Evolutionary conservation across 2,113 vertebrate species (phyloP), one percentile per base, ranked within the genome.

Genomic region (Synodontis membranacea): DNA sequence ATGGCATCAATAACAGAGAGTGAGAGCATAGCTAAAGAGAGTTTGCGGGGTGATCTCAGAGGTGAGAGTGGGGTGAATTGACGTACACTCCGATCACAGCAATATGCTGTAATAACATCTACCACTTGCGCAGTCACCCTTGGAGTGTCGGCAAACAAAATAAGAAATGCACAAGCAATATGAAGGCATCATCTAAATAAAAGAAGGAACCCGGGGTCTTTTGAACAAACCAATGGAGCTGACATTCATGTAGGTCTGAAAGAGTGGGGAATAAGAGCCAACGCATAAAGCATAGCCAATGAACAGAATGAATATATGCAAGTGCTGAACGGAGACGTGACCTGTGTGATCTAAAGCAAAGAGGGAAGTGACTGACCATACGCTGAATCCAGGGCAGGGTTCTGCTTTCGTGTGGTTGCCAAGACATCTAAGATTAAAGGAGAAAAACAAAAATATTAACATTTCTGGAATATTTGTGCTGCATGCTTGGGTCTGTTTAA

Each of bases 371-470:
- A 95, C 95, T 96, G 87, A 96, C 96, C 96, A 76, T 95, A 96
- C 74, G 95, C 94, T 0, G 93, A 95, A 83, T 96, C 95, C 10
- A 93, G 92, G 0, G 93, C 92, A 3, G 94, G 89, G 91, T 94
- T 95, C 60, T 95, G 93, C 89, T 92, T 95, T 58, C 95, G 93
- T 8, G 95, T 95, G 14, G 96, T 95, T 4, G 95, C 93, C 92
- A 94, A 89, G 87, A 96, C 89, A 79, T 95, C 95, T 96, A 92
- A 15, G 91, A 74, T 62, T 64, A 80, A 84, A n/a, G 89, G 5
- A 88, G 34, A 83, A 70, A 62, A 46, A 66, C 25, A 3, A 28
- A 54, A 66, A 56, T 14, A 86, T 68, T 50, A 64, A 80, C 8
- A 80, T 80, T 60, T 50, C 42, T 84, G 28, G 15, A 84, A 78